These are phyloP conservation scores for Panthera tigris DNA, from an alignment of 2,113 vertebrate genomes.

Conservation along the genomic window DNA sequence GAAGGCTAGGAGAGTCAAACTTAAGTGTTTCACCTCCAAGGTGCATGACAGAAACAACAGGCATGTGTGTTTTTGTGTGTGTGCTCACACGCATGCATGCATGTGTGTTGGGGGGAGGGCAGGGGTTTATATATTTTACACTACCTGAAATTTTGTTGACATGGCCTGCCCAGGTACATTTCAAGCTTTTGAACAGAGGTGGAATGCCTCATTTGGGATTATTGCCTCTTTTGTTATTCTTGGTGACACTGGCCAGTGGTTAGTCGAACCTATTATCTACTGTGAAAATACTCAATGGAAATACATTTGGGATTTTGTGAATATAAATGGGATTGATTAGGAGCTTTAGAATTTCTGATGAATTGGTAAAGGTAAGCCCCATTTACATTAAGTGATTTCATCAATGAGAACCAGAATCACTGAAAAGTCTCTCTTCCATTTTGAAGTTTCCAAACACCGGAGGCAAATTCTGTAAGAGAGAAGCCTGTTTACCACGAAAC, in stretches of 20 bases:
- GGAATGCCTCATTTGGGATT: slow-evolving; percentile 12
- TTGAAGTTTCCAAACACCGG: neutral
- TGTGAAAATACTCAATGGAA: neutral
- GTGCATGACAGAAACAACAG: neutral
- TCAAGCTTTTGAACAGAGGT: neutral
- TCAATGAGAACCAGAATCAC: neutral
- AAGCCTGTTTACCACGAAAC: slow-evolving; percentile 14
- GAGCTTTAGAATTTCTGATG: slow-evolving; percentile 9
- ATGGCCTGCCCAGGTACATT: neutral
- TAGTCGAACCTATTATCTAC: neutral
- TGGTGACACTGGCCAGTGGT: neutral
- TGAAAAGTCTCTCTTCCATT: neutral
- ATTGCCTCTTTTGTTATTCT: neutral
- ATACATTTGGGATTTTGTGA: neutral
- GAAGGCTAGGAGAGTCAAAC: neutral
- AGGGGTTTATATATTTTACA: slow-evolving; percentile 17
- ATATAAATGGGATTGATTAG: slow-evolving; percentile 15
- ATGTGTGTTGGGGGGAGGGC: too few species aligned
- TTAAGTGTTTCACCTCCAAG: neutral
- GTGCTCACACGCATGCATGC: too few species aligned
- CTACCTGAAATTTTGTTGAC: neutral
- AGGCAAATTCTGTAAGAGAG: slow-evolving; percentile 16
- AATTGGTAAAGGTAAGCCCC: neutral
- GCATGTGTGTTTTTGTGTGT: neutral
- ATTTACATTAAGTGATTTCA: neutral